These are phyloP conservation scores for Micrasema minimum DNA, from an alignment of 1,140 invertebrate species.

Conservation along the genomic window DNA sequence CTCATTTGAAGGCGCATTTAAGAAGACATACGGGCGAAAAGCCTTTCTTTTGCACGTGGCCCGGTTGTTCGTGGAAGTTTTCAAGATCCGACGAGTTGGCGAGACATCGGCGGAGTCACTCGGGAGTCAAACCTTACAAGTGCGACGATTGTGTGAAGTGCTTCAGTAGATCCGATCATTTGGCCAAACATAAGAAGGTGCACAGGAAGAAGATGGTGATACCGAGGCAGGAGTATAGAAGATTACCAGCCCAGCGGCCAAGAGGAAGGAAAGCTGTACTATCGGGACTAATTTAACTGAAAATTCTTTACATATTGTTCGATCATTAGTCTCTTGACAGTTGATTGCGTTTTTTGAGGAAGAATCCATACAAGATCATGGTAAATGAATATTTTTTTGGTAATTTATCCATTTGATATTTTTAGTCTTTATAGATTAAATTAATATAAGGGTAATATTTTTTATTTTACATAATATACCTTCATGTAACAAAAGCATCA, in stretches of 20 bases:
- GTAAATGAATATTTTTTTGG: too few species aligned
- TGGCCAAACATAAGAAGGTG: constrained; percentile 90
- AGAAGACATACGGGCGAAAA: constrained; percentile 95
- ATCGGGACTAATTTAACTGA: constrained; percentile 32
- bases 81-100: constrained; percentile 93
- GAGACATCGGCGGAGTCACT: constrained; percentile 83
- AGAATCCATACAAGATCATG: neutral
- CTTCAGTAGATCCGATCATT: constrained; percentile 90
- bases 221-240: constrained; percentile 35
- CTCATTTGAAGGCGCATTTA: constrained; percentile 93
- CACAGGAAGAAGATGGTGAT: constrained; percentile 71
- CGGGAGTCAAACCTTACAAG: constrained; percentile 86
- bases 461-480: too few species aligned
- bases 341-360: neutral
- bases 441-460: too few species aligned
- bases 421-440: too few species aligned
- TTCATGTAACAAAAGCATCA: too few species aligned
- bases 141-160: constrained; percentile 86
- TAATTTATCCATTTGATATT: too few species aligned
- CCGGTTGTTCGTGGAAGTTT: constrained; percentile 93
- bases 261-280: constrained; percentile 40
- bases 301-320: too few species aligned
- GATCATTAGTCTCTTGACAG: too few species aligned
- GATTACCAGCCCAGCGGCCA: constrained; percentile 27
- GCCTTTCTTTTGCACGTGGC: constrained; percentile 91